Base-by-base conservation (phyloP, 2,888 invertebrate genomes). In the Dasysyrphus albostriatus region DNA sequence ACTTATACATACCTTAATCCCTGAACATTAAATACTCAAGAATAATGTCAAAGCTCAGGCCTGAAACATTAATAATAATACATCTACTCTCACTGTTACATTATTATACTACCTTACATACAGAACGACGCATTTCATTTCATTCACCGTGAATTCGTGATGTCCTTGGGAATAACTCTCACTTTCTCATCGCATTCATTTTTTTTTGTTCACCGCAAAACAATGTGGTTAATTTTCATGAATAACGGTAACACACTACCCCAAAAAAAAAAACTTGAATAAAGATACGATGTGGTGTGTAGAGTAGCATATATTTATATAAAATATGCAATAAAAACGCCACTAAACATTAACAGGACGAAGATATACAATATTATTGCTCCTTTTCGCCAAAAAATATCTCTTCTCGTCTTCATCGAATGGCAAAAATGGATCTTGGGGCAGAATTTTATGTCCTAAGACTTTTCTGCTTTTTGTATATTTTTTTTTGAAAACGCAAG, bases 251-350 rank as follows among this genome's bases (percentile, higher is more conserved):
- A 19, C 80, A 67, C 51, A 49, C 39, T 14, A 19, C 59, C 19
- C 5, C n/a, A n/a, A n/a, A 8, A 58, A 34, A 19, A 19, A 44
- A 44, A 44, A 44, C 14, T 44, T n/a, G 7, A 44, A 44, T n/a
- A 61, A 14, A 42, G 7, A 16, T 59, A 32, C 19, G 59, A 7
- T 32, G n/a, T 14, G 32, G 32, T 32, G 32, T 54, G 24, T 34
- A 14, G 2, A 54, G 32, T 24, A 32, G 10, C 56, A 42, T 83
- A 58, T 75, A 58, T 44, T 65, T 47, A 54, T 72, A 78, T 80
- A 76, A 79, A 80, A 80, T 80, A 80, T 84, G 80, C 80, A 84
- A 84, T 84, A 84, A 80, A 84, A 80, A 34, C 59, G 84, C 84
- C 84, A 80, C 83, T 74, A 78, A 83, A 78, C 77, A 78, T 83